These are phyloP conservation scores for Bombus confusus DNA, from an alignment of 1,140 invertebrate species.

Conservation along the genomic window DNA sequence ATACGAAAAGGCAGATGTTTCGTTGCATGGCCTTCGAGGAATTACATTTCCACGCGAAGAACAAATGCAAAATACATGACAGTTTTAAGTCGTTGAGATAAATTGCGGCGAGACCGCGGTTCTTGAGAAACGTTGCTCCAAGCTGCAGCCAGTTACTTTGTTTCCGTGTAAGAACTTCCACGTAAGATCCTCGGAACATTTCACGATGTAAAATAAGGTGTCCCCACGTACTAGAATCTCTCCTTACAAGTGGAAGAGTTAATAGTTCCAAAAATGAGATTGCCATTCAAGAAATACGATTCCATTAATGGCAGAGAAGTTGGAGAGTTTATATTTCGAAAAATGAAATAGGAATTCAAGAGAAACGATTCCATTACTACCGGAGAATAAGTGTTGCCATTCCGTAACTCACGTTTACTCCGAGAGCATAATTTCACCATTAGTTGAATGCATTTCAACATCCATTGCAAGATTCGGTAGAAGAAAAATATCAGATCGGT, in stretches of 20 bases:
- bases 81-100: conserved; percentile 33
- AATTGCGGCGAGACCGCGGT: conserved; percentile 21
- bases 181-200: background rate
- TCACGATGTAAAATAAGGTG: background rate
- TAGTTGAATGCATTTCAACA: background rate
- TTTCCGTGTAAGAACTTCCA: background rate
- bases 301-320: background rate
- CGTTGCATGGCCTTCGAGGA: background rate
- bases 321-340: background rate
- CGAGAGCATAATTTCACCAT: background rate
- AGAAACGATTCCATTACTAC: background rate
- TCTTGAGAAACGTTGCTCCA: conserved; percentile 6
- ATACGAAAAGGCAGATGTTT: conserved; percentile 3
- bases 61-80: conserved; percentile 20
- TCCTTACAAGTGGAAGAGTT: background rate
- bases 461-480: background rate
- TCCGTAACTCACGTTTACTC: background rate
- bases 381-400: background rate
- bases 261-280: background rate
- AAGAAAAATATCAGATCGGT: too few relatives aligned
- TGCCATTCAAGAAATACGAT: background rate
- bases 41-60: conserved; percentile 20
- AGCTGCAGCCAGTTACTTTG: background rate
- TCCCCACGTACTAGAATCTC: background rate
- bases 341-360: background rate